These are phyloP conservation scores for Sturnus vulgaris DNA, from an alignment of 2,113 vertebrate species.

Conservation along the genomic window DNA sequence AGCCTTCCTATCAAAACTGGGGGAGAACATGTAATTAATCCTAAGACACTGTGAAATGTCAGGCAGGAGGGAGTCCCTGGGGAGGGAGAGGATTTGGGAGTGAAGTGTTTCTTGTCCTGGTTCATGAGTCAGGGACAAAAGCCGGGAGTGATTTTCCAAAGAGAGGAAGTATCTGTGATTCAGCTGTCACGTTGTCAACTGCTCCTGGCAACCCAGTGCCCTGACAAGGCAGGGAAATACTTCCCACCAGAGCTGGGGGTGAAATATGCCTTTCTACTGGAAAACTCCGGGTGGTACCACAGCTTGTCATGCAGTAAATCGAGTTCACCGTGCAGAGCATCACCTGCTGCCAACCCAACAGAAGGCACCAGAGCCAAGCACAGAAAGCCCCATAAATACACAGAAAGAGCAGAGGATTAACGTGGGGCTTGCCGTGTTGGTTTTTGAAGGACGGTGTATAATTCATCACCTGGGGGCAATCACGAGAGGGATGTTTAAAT, in stretches of 20 bases:
- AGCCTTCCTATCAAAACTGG: background rate
- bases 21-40: background rate
- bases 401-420: background rate
- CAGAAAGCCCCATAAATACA: background rate
- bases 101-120: background rate
- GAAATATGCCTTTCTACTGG: background rate
- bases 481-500: constrained; percentile 29
- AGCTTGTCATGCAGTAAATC: background rate
- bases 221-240: background rate
- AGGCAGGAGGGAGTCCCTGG: background rate
- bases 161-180: background rate
- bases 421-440: background rate
- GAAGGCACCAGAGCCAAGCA: background rate
- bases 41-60: background rate
- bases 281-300: background rate
- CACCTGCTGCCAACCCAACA: background rate
- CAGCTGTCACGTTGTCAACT: background rate
- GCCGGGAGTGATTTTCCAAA: background rate
- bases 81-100: background rate
- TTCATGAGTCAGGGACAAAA: background rate
- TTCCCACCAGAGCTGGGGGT: background rate
- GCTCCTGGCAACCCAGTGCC: background rate
- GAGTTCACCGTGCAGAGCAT: background rate
- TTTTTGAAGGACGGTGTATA: constrained; percentile 12
- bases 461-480: constrained; percentile 49